phyloP scores from a whole-genome alignment of 2,797 vertebrate genomes.

The Lithobates sylvaticus region DNA sequence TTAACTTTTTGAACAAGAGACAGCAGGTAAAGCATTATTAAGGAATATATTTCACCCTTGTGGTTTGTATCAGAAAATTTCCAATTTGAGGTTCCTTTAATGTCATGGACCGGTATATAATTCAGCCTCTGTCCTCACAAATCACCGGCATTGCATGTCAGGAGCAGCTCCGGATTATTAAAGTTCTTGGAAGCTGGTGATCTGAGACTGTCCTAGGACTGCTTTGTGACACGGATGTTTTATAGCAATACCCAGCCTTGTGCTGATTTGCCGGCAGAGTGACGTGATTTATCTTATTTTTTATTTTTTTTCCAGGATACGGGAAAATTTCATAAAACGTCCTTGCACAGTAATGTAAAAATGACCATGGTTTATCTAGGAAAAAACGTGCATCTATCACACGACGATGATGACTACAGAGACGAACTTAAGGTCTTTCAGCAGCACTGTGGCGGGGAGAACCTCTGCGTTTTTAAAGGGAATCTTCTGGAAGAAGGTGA shows the following conservation, averaged over 20 bases:
- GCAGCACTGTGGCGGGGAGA: slow-evolving; percentile 96
- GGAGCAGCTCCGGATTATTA: slow-evolving; percentile 22
- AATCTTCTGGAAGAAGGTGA: slow-evolving; percentile 88
- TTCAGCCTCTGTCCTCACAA: slow-evolving; percentile 4
- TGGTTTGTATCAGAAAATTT: background rate
- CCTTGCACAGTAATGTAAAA: slow-evolving; percentile 78
- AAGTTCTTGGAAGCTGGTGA: slow-evolving; percentile 42
- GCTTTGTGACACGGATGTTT: slow-evolving; percentile 11
- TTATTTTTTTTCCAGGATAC: slow-evolving; percentile 74
- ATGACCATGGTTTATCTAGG: slow-evolving; percentile 91
- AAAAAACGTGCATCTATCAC: slow-evolving; percentile 83
- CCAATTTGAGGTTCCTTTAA: background rate
- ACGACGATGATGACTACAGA: slow-evolving; percentile 74
- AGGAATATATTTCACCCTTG: background rate
- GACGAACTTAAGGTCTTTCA: slow-evolving; percentile 93
- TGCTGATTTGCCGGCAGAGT: background rate
- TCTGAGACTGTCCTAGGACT: slow-evolving; percentile 41
- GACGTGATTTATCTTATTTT: slow-evolving; percentile 31
- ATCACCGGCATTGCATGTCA: background rate
- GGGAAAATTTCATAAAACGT: slow-evolving; percentile 75
- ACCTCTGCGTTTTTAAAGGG: slow-evolving; percentile 92
- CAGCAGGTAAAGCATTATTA: background rate
- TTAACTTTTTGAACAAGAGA: too few species aligned
- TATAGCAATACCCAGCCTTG: slow-evolving; percentile 1
- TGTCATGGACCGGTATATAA: background rate